Conservation (phyloP, 2,113 vertebrate species). For the Hoplias malabaricus region DNA sequence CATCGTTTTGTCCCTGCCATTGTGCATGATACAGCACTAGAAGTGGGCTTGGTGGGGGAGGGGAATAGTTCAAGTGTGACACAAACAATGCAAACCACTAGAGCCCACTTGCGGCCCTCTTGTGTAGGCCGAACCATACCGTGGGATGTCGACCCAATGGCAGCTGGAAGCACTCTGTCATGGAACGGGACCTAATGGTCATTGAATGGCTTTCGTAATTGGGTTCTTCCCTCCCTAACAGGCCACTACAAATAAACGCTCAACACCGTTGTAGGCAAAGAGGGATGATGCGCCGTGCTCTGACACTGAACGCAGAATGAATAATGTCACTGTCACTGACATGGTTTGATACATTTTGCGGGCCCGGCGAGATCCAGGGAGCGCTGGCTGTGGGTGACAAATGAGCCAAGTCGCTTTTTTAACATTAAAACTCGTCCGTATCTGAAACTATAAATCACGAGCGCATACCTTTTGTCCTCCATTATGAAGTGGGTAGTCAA, state of each 20-base stretch:
- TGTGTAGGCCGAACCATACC: not conserved
- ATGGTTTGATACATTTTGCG: conserved; percentile 1
- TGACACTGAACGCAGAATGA: conserved; percentile 12
- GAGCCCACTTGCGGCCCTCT: not conserved
- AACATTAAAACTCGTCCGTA: conserved; percentile 35
- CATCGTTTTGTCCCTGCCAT: not conserved
- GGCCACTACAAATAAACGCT: conserved; percentile 9
- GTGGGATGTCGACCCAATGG: not conserved
- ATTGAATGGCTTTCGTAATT: not conserved
- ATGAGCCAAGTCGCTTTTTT: conserved; percentile 26
- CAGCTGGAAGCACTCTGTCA: conserved; percentile 7
- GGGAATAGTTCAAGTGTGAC: not conserved
- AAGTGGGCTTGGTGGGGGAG: not conserved
- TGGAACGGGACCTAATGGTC: conserved; percentile 19
- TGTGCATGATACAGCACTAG: not conserved
- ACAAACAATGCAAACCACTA: not conserved
- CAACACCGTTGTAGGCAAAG: not conserved
- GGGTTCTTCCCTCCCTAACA: not conserved
- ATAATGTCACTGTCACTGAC: conserved; percentile 29
- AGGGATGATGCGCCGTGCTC: not conserved
- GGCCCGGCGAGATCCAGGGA: not conserved
- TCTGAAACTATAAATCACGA: conserved; percentile 36
- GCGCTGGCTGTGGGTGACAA: conserved; percentile 39
- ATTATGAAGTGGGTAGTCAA: conserved; percentile 18
- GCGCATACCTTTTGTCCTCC: conserved; percentile 21